A percentile compares a stretch with the other conserved stretches of the same genome.
Evolutionary conservation across 2,888 invertebrate species (phyloP).

Genomic region (Erebia epiphron): DNA sequence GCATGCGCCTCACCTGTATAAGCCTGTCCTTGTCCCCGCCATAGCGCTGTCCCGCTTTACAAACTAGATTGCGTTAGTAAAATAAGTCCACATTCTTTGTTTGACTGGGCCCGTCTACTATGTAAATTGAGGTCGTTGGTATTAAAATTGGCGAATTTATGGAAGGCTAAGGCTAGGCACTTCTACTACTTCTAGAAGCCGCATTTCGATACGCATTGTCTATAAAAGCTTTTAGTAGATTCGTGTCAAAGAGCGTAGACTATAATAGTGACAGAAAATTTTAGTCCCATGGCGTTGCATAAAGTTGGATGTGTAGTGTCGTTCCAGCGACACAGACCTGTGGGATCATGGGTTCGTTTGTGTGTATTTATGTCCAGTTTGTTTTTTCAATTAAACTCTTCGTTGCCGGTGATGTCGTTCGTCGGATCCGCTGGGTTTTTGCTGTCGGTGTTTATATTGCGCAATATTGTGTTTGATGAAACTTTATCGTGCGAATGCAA

Average conservation of each 20-base stretch:
- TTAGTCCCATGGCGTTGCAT: constrained; percentile 2
- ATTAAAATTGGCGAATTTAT: too few species aligned
- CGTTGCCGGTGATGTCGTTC: constrained; percentile 39
- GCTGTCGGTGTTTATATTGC: neutral
- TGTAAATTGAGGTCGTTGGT: too few species aligned
- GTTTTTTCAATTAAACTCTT: constrained; percentile 45
- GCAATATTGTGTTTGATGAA: neutral
- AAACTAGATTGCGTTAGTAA: too few species aligned
- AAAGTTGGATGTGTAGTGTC: constrained; percentile 9
- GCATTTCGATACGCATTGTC: neutral
- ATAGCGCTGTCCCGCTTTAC: too few species aligned
- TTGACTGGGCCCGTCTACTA: too few species aligned
- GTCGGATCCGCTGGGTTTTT: constrained; percentile 1
- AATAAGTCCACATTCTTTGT: too few species aligned
- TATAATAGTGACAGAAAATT: neutral
- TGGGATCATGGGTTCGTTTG: constrained; percentile 29
- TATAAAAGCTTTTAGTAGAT: neutral
- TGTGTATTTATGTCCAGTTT: constrained; percentile 45
- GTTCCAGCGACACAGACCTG: neutral
- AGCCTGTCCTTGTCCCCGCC: too few species aligned
- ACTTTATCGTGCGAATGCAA: neutral
- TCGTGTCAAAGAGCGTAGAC: neutral
- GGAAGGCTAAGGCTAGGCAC: too few species aligned
- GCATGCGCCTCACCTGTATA: too few species aligned
- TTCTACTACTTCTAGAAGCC: too few species aligned